Base-by-base conservation (phyloP, 2,888 invertebrate species). In the Cabera pusaria region DNA sequence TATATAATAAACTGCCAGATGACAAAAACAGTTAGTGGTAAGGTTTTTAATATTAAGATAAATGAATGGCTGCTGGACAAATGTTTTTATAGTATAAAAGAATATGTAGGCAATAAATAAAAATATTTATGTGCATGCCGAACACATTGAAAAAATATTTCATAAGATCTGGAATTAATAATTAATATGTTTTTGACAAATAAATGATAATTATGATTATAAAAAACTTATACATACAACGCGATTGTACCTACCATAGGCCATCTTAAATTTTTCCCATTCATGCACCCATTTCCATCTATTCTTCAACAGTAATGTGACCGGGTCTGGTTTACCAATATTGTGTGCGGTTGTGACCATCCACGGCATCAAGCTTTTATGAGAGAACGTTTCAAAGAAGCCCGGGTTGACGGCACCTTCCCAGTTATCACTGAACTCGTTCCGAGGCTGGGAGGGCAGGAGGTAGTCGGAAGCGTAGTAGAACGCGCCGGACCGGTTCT, bases 361-460 rank as follows among this genome's bases (percentile, higher is more conserved):
- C 50, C 72, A 76, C 1, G 89, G 87, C 22, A 69, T 51, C 6
- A 74, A 52, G 49, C 80, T 75, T 48, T 67, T 81, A 41, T 81
- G 75, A 5, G 69, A 48, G 40, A 87, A 76, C 14, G 58, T 57
- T 52, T 87, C 79, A 56, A 84, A 87, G 39, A 72, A 86, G 5
- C 73, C 70, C 0, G 66, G 44, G 6, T 62, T 62, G 0, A 86
- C 57, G 2, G 70, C 70, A 1, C 88, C 88, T 34, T 84, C 77
- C 82, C 85, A 88, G 5, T 77, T 65, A 0, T 78, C 69, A 23
- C 56, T 61, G 22, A 85, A 85, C 5, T 53, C 49, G 14, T 76
- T 72, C 2, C 41, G 17, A n/a, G 41, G 41, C 5, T 31, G 12
- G 2, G 31, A 16, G 0, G 41, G 35, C 79, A 32, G 0, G 77